These are phyloP conservation scores for Coptotermes formosanus DNA, from an alignment of 1,140 invertebrate species.

Conservation along the genomic window DNA sequence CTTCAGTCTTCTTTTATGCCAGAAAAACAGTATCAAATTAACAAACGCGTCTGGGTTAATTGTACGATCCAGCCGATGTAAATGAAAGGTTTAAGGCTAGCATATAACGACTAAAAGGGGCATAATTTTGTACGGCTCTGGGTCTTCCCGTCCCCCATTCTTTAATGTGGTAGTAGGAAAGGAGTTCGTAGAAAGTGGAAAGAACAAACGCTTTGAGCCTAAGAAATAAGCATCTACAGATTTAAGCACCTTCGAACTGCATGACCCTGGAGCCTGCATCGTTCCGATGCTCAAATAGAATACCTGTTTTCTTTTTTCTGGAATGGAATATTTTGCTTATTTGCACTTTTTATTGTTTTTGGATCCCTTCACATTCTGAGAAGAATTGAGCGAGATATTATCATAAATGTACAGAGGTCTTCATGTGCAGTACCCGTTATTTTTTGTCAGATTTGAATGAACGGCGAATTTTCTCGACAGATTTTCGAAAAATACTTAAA, in stretches of 20 bases:
- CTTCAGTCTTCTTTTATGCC: not conserved
- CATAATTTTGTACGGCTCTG: not conserved
- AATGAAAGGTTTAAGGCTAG: not conserved
- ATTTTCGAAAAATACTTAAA: too few relatives aligned
- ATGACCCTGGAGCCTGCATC: not conserved
- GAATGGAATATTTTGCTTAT: not conserved
- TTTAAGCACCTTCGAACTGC: not conserved
- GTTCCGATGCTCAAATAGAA: not conserved
- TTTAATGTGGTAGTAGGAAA: not conserved
- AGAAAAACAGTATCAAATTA: not conserved
- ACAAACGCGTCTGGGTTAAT: not conserved
- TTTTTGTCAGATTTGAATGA: too few relatives aligned
- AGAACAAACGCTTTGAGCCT: not conserved
- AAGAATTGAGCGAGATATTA: too few relatives aligned
- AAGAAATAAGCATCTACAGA: not conserved
- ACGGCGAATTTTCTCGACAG: too few relatives aligned
- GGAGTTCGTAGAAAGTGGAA: not conserved
- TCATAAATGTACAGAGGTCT: too few relatives aligned
- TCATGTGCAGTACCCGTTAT: too few relatives aligned
- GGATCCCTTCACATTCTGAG: not conserved
- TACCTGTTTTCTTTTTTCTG: not conserved
- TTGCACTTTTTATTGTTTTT: not conserved
- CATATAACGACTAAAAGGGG: not conserved
- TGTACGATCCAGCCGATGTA: not conserved
- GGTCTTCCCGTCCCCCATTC: too few relatives aligned